Evolutionary conservation across 2,797 vertebrate species (phyloP).

Genomic region (Sebastes matsubarae): DNA sequence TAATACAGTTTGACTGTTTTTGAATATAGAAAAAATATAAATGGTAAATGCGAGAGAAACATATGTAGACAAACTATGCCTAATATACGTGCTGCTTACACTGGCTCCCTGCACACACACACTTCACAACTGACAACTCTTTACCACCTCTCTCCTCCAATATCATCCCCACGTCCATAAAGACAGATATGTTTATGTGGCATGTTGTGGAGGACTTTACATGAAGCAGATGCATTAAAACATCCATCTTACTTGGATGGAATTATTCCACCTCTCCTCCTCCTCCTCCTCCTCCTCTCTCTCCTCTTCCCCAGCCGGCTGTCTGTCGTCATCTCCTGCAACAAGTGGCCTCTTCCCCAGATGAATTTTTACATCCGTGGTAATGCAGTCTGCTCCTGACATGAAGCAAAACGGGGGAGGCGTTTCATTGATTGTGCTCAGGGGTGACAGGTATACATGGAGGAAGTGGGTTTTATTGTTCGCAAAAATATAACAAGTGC

Average conservation of each 20-base stretch:
- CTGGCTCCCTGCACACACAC: not conserved
- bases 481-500: conserved; percentile 52
- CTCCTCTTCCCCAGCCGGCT: not conserved
- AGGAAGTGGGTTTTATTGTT: conserved; percentile 56
- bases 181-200: conserved; percentile 66
- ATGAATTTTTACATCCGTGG: conserved; percentile 76
- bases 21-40: not conserved
- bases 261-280: conserved; percentile 38
- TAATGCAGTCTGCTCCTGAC: conserved; percentile 69
- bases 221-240: conserved; percentile 54
- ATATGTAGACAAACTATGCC: not conserved
- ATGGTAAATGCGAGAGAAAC: not conserved
- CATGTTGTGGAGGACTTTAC: conserved; percentile 58
- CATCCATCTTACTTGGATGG: conserved; percentile 53
- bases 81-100: not conserved
- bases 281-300: not conserved
- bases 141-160: conserved; percentile 3
- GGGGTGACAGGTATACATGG: conserved; percentile 68
- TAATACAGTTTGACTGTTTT: not conserved
- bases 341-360: conserved; percentile 82
- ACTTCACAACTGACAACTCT: conserved; percentile 20
- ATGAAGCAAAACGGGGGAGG: conserved; percentile 55
- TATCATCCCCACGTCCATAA: conserved; percentile 26
- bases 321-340: conserved; percentile 57
- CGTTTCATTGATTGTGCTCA: conserved; percentile 68